Evolutionary conservation across 2,113 vertebrate genomes (phyloP), one percentile per base, ranked within the genome.

Genomic region (Loxodonta africana): DNA sequence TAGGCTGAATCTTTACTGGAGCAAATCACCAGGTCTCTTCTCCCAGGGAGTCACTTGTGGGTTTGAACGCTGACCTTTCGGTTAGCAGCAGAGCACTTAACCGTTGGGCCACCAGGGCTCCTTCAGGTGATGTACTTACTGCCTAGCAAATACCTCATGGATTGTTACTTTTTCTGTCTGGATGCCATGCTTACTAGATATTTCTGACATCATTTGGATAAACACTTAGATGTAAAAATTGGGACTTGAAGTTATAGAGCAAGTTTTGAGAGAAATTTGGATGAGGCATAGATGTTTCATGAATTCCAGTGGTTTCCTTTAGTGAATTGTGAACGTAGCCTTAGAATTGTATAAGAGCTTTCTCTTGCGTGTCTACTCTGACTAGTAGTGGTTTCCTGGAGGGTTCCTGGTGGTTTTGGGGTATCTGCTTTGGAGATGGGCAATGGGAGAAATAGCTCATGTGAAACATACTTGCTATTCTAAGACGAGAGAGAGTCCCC

Each of bases 221-320:
- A 95, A 92, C 69, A 51, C n/a, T 20, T 8, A 81, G n/a, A 46
- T 3, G 11, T 44, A 53, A 84, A 93, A 63, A 2, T 57, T 57
- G 8, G 53, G 53, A 57, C 15, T 14, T 57, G 53, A 57, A 57
- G 18, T 26, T 15, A 30, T 8, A 44, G 62, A 65, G 25, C 12
- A 53, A 69, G 44, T 62, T 92, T 91, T 62, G 37, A 85, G 51
- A 91, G 89, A 84, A 77, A 69, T 88, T 26, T 92, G 83, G 30
- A 51, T 4, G 6, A 37, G 48, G 60, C 44, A 33, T 9, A 62
- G 25, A 37, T 51, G 69, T 12, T 82, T 15, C 37, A 8, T 28
- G 71, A 93, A 44, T 69, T 17, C 14, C 15, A 77, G 48, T n/a
- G 28, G 37, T 63, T 21, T 90, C 53, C 71, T 78, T 85, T 37